A percentile compares a stretch with the other conserved stretches of the same genome.
phyloP scores from a whole-genome alignment of 2,113 vertebrate genomes.

The Tachuris rubrigastra region DNA sequence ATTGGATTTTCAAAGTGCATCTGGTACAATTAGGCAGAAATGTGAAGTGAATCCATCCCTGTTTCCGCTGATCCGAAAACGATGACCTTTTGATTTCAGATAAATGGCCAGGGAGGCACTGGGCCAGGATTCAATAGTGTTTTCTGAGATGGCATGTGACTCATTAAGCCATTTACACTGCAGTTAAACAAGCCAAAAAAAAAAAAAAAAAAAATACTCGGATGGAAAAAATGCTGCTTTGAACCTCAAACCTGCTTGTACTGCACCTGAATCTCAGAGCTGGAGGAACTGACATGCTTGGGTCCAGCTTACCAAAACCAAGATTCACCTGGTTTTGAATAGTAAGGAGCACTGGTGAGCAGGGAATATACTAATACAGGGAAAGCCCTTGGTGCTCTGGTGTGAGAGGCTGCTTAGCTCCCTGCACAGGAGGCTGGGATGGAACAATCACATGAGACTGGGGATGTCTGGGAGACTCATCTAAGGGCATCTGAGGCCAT shows the following conservation, averaged over 20 bases:
- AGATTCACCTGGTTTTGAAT: background rate
- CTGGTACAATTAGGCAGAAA: conserved; percentile 3
- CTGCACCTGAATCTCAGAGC: background rate
- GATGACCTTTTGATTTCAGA: conserved; percentile 21
- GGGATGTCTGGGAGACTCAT: background rate
- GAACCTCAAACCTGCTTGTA: background rate
- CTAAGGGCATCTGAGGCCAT: accelerated
- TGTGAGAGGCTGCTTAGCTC: background rate
- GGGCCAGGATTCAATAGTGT: background rate
- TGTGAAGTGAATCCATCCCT: background rate
- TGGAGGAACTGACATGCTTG: background rate
- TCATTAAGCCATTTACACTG: background rate
- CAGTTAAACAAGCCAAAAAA: background rate
- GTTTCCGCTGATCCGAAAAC: background rate
- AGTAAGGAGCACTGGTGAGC: background rate
- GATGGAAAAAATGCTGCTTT: background rate
- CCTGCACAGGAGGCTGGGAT: background rate
- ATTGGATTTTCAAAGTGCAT: background rate
- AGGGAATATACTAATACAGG: no score
- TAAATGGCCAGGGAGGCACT: conserved; percentile 16
- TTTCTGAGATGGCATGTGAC: conserved; percentile 14
- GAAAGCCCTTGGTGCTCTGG: background rate
- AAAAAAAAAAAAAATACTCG: background rate
- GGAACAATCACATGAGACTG: background rate
- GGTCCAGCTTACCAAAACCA: background rate